Conservation (phyloP, 1,140 invertebrate species). For the Tachypleus tridentatus region DNA sequence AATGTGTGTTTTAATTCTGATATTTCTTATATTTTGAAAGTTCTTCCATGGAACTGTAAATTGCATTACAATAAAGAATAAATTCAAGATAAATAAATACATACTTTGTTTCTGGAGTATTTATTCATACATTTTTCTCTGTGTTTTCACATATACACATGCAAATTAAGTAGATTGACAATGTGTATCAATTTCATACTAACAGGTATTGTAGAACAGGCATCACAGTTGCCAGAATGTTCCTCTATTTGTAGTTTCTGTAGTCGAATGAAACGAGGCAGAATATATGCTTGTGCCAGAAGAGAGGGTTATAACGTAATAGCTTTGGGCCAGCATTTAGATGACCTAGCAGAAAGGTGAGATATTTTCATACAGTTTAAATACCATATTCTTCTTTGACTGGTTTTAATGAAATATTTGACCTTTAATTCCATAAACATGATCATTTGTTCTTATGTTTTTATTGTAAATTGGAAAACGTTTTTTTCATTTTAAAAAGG, state of each 20-base stretch:
- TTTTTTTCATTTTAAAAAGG: background rate
- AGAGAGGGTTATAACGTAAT: conserved; percentile 69
- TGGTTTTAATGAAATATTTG: no score
- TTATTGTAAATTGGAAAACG: conserved; percentile 5
- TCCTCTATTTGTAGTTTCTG: conserved; percentile 54
- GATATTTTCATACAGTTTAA: background rate
- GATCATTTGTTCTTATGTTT: conserved; percentile 9
- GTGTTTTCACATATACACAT: no score
- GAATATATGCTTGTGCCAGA: conserved; percentile 59
- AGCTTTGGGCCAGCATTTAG: conserved; percentile 72
- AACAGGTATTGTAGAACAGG: conserved; percentile 41
- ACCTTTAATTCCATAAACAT: no score
- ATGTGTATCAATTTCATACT: background rate
- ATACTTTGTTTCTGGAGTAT: no score
- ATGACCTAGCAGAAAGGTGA: conserved; percentile 60
- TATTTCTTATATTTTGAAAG: no score
- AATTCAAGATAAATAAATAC: no score
- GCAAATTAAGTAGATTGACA: no score
- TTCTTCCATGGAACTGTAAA: no score
- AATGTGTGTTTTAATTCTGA: no score
- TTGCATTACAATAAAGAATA: no score
- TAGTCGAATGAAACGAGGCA: conserved; percentile 52
- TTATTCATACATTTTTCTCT: no score
- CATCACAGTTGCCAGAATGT: conserved; percentile 34
- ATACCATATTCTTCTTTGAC: no score